Evolutionary conservation across 2,113 vertebrate species (phyloP).

Genomic region (Machaerirhynchus nigripectus): DNA sequence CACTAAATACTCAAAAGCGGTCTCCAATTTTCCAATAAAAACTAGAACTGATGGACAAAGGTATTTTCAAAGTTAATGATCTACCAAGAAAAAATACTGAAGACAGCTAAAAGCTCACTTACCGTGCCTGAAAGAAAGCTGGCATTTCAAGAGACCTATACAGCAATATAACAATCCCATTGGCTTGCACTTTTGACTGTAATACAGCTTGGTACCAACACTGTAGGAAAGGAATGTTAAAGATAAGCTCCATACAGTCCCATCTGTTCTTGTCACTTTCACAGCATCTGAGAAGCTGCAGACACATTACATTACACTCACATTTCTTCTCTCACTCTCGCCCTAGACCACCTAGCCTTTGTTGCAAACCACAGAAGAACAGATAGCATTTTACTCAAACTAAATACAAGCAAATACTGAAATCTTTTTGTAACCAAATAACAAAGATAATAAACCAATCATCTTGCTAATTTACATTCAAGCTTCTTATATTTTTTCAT

Average conservation of each 20-base stretch:
- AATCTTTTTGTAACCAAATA: background rate
- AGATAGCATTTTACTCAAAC: background rate
- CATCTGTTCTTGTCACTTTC: background rate
- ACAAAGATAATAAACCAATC: background rate
- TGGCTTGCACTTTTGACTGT: background rate
- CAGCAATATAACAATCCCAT: background rate
- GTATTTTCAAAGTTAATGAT: background rate
- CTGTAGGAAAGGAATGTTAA: background rate
- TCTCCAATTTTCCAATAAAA: background rate
- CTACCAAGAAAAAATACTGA: background rate
- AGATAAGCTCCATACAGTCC: background rate
- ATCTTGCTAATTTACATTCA: background rate
- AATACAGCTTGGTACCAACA: background rate
- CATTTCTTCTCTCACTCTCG: background rate
- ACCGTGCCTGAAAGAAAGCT: background rate
- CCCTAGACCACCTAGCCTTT: background rate
- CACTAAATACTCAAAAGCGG: background rate
- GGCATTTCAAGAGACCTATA: background rate
- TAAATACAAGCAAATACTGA: background rate
- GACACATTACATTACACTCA: fast-evolving
- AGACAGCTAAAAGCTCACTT: background rate
- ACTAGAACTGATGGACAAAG: background rate
- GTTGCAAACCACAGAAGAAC: background rate
- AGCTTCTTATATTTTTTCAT: background rate
- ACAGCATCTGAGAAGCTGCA: background rate